phyloP scores from a whole-genome alignment of 1,140 invertebrate species.

The Apolygus lucorum region DNA sequence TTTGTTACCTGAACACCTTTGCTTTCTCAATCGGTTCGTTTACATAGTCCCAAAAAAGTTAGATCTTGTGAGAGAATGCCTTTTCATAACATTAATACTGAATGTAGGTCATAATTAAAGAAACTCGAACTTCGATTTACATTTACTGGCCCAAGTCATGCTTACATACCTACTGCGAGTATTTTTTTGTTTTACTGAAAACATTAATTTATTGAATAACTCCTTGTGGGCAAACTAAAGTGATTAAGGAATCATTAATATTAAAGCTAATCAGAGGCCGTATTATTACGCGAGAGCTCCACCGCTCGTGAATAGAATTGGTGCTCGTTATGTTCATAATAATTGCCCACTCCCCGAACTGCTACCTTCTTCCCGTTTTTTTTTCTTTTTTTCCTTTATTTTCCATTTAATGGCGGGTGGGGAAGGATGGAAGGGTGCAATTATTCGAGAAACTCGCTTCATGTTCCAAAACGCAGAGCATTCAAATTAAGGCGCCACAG shows the following conservation, averaged over 20 bases:
- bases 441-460: not conserved
- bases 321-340: slow-evolving; percentile 10
- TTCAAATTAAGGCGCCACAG: slow-evolving; percentile 12
- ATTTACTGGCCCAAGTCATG: too few species aligned
- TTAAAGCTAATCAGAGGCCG: not conserved
- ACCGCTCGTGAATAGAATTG: slow-evolving; percentile 13
- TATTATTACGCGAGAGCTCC: not conserved
- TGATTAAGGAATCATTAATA: not conserved
- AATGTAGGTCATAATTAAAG: too few species aligned
- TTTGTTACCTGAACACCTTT: too few species aligned
- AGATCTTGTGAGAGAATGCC: too few species aligned
- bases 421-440: slow-evolving; percentile 6
- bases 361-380: not conserved
- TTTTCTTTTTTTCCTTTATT: not conserved
- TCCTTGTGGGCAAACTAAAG: not conserved
- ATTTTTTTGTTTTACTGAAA: too few species aligned
- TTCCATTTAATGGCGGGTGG: not conserved
- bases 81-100: too few species aligned
- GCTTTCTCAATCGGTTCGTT: too few species aligned
- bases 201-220: slow-evolving; percentile 8
- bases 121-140: too few species aligned
- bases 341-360: not conserved
- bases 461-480: slow-evolving; percentile 13
- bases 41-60: too few species aligned
- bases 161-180: too few species aligned